Percentiles rank a stretch among this genome's conserved stretches.
phyloP scores from a whole-genome alignment of 2,797 vertebrate genomes.

The Mus spretus region DNA sequence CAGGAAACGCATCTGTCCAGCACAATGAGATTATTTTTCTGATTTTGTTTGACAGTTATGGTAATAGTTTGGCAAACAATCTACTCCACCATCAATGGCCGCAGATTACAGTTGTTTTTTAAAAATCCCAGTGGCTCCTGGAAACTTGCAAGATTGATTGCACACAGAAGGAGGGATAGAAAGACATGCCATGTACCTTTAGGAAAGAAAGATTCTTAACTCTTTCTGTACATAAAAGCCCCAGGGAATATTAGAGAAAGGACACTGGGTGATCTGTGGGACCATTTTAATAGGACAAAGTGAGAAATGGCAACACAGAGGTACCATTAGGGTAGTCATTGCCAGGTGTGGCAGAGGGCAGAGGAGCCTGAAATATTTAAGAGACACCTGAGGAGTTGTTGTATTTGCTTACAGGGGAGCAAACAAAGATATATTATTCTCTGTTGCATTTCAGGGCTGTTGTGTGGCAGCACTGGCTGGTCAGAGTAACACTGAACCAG shows the following conservation, averaged over 20 bases:
- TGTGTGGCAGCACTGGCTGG: neutral
- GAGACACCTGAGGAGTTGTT: slow-evolving; percentile 12
- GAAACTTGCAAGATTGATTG: slow-evolving; percentile 96
- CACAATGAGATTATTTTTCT: slow-evolving; percentile 99
- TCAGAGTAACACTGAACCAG: neutral
- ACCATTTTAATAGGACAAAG: slow-evolving; percentile 36
- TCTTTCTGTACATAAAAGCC: slow-evolving; percentile 81
- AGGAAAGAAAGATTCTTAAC: slow-evolving; percentile 89
- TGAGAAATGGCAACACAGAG: neutral
- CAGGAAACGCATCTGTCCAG: slow-evolving; percentile 97
- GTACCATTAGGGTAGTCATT: neutral
- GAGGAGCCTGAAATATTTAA: neutral
- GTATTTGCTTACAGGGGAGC: slow-evolving; percentile 44
- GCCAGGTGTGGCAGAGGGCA: neutral
- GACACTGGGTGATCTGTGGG: neutral
- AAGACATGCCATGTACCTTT: slow-evolving; percentile 90
- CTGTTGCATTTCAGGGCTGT: neutral
- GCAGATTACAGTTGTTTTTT: slow-evolving; percentile 98
- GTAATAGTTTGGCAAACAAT: slow-evolving; percentile 99
- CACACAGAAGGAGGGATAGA: slow-evolving; percentile 92
- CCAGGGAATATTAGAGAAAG: neutral
- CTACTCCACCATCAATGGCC: slow-evolving; percentile 96
- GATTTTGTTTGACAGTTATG: slow-evolving; percentile 99
- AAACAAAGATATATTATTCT: neutral
- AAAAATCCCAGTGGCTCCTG: slow-evolving; percentile 94